Evolutionary conservation across 1,140 invertebrate species (phyloP).

Genomic region (Drosophila serrata): DNA sequence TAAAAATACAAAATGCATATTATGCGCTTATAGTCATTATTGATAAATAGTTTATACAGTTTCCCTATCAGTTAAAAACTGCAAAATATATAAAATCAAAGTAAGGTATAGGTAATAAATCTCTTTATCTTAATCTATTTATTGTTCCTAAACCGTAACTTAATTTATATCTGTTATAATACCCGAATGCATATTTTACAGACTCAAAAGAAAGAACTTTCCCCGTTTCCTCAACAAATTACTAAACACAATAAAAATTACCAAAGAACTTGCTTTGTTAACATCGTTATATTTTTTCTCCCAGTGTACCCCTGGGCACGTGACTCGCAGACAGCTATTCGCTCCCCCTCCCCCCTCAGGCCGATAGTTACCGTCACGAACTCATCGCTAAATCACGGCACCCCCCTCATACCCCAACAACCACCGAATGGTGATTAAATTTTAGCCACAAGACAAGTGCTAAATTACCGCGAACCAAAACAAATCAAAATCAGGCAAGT

Average conservation of each 20-base stretch:
- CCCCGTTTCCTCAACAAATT: not conserved
- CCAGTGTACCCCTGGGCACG: not conserved
- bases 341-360: not conserved
- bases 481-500: conserved; percentile 59
- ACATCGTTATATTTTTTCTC: not conserved
- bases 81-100: too few relatives aligned
- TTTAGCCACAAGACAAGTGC: conserved; percentile 73
- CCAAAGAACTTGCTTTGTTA: fast-evolving
- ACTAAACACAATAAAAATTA: not conserved
- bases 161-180: too few relatives aligned
- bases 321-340: not conserved
- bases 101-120: too few relatives aligned
- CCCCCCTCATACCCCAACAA: not conserved
- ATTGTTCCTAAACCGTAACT: too few relatives aligned
- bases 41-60: too few relatives aligned
- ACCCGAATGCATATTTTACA: too few relatives aligned
- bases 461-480: conserved; percentile 63
- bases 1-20: too few relatives aligned
- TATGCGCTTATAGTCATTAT: too few relatives aligned
- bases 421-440: conserved; percentile 55
- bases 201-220: not conserved
- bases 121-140: too few relatives aligned
- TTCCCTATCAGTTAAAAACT: too few relatives aligned
- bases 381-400: conserved; percentile 6
- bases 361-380: conserved; percentile 13